Base-by-base conservation (phyloP, 2,888 invertebrate species). In the Maniola hyperantus region DNA sequence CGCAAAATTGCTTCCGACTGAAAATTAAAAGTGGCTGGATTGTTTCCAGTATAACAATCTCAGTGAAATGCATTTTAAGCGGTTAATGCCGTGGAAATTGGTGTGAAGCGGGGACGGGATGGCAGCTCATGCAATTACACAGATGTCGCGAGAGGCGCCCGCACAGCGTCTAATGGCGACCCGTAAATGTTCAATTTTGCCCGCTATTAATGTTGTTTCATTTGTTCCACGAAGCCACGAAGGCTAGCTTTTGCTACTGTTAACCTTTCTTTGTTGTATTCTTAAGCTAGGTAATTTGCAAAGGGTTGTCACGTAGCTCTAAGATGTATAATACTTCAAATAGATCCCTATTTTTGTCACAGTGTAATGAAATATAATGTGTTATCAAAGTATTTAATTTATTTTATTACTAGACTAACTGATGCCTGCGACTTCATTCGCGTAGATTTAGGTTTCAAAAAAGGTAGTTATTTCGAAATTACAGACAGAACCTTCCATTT, bases 21-120 rank as follows among this genome's bases (percentile, higher is more conserved):
- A 73, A 82, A 79, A 78, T 82, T 81, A 81, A 84, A 83, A 83
- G 79, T 78, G 77, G 77, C 74, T 75, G 75, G 80, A 81, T 84
- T 80, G 80, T 80, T 81, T 77, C 77, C 78, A 83, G 79, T 83
- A 77, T 83, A 83, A 85, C 84, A 88, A 86, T 87, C 84, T 83
- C 80, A 76, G 83, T 81, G 79, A 87, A 87, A 88, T 87, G 88
- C 87, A 86, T 89, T 88, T 85, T 78, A 82, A 85, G 85, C 83
- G 85, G 80, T 85, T 84, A 89, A 88, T 87, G 87, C 81, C 77
- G 80, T 80, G 87, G 87, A 89, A 89, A 88, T 84, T 85, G 84
- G 85, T 81, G 84, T 80, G 82, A 82, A 84, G 83, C 80, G 83
- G 73, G 73, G 77, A 80, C 79, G 79, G 81, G 83, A 78, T 78